Base-by-base conservation (phyloP, 2,888 invertebrate genomes). In the Argyresthia albistria region DNA sequence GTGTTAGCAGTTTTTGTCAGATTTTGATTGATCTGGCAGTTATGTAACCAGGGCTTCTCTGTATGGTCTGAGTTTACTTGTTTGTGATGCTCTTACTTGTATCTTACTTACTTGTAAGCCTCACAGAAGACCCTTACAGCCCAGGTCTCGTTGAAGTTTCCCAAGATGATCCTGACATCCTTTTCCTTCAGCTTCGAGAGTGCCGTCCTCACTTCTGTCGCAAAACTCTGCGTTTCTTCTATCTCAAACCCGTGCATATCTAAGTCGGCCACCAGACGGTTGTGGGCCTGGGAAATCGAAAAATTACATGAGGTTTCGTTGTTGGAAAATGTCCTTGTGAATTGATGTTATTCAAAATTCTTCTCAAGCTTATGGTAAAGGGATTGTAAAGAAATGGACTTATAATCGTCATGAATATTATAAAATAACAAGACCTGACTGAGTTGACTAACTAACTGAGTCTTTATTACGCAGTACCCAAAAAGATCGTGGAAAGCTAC, bases 81-180 rank as follows among this genome's bases (percentile, higher is more conserved):
- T 25, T 25, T 25, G 25, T 25, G 25, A 25, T 25, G 2, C 8
- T 36, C 36, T 63, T 73, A 93, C 92, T n/a, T n/a, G n/a, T n/a
- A n/a, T n/a, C n/a, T n/a, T n/a, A n/a, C 36, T 63, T 73, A 93
- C 92, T 90, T 93, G 73, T 92, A 93, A 50, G 96, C 96, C 70
- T 96, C 95, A 73, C 96, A 97, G 73, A 96, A 96, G 58, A 96
- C 94, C 64, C 91, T 91, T 53, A 96, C 87, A 0, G 98, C 98
- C 95, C 97, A 97, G 51, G 93, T 92, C 72, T 97, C 97, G 78
- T 97, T 97, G 78, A 99, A 98, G 80, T 98, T 98, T 3, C 97
- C 97, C 62, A 99, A 86, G 62, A 99, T 97, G 54, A 99, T 97
- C 55, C 98, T 90, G 3, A 97, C 95, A 70, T 99, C 98, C 67